These are phyloP conservation scores for Pseudochaenichthys georgianus DNA, from an alignment of 2,797 vertebrate species.

Conservation along the genomic window DNA sequence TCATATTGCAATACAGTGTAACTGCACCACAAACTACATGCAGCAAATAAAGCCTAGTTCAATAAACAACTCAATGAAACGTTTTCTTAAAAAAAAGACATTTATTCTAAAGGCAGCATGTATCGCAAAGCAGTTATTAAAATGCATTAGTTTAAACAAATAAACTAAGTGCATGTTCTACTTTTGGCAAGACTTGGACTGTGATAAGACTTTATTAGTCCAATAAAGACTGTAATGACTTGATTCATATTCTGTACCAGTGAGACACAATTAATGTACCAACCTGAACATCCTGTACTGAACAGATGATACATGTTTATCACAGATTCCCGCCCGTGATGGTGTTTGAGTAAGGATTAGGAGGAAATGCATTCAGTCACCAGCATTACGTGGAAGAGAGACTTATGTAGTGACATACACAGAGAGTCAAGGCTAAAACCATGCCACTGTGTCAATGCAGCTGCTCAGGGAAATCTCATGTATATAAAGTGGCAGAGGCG, in stretches of 20 bases:
- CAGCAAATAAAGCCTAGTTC: neutral
- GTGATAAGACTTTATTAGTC: neutral
- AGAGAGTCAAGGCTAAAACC: neutral
- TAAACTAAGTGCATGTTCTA: neutral
- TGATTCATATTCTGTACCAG: neutral
- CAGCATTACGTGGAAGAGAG: neutral
- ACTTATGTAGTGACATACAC: conserved; percentile 15
- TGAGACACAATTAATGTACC: neutral
- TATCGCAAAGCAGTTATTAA: neutral
- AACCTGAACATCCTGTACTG: neutral
- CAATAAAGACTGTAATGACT: neutral
- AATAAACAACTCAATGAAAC: neutral
- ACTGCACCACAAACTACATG: neutral
- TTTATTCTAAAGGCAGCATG: neutral
- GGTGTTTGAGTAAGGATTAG: neutral
- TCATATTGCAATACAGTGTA: neutral
- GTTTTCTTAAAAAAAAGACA: no score
- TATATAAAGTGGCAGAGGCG: conserved; percentile 15
- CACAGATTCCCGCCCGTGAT: neutral
- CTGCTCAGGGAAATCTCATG: conserved; percentile 22
- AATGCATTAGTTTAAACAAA: neutral
- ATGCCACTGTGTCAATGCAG: conserved; percentile 1
- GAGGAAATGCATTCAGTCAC: neutral
- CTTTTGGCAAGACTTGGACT: neutral
- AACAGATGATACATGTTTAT: neutral